Evolutionary conservation across 2,113 vertebrate species (phyloP).

Genomic region (Lepus europaeus): DNA sequence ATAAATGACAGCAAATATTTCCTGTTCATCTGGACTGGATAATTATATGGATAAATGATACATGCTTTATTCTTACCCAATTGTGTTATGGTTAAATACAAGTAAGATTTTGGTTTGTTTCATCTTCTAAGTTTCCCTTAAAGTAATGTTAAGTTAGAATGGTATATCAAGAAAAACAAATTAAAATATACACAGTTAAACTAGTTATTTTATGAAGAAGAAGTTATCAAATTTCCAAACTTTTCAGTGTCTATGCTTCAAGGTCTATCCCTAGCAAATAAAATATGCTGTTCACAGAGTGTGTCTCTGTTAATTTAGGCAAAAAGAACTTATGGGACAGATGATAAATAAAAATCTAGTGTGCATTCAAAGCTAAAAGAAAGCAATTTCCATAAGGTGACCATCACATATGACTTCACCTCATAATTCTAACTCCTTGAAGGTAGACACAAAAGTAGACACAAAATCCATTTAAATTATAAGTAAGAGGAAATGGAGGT

Average conservation of each 20-base stretch:
- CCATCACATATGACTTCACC: neutral
- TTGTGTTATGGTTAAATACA: neutral
- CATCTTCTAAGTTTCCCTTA: neutral
- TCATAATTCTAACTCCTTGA: neutral
- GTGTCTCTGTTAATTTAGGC: neutral
- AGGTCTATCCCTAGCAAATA: neutral
- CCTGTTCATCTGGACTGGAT: neutral
- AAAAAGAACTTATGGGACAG: conserved; percentile 16
- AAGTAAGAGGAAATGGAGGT: neutral
- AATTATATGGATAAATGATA: neutral
- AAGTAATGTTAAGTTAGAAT: neutral
- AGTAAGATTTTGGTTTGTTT: neutral
- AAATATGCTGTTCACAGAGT: neutral
- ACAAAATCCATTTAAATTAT: neutral
- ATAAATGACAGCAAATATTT: neutral
- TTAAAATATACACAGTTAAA: neutral
- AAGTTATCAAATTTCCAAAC: neutral
- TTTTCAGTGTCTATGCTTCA: neutral
- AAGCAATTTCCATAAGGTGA: neutral
- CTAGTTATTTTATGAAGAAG: neutral
- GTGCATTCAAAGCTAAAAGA: neutral
- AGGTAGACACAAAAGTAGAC: neutral
- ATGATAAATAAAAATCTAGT: neutral
- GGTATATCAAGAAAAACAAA: neutral
- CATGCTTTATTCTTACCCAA: neutral